phyloP scores from a whole-genome alignment of 2,797 vertebrate genomes.

The Podarcis lilfordi region DNA sequence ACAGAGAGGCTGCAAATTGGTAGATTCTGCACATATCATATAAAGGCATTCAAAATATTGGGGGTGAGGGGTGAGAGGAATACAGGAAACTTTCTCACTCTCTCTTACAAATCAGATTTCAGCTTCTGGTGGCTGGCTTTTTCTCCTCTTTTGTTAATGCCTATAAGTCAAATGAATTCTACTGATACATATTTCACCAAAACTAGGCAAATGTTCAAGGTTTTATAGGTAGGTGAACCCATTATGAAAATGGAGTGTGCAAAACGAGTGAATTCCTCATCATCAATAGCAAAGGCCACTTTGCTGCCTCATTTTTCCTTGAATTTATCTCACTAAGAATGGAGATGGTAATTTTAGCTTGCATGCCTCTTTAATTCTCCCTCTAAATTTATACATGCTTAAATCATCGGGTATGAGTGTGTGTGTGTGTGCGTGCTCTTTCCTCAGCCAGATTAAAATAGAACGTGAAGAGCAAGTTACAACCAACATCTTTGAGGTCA shows the following conservation, averaged over 20 bases:
- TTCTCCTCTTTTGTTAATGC: neutral
- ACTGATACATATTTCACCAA: too few relatives aligned
- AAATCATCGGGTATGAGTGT: constrained; percentile 46
- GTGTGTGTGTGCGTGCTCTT: neutral
- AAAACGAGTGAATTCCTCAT: constrained; percentile 44
- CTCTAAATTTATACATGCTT: constrained; percentile 72
- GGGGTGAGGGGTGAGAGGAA: neutral
- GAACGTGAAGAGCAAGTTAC: constrained; percentile 26
- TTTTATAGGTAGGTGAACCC: constrained; percentile 37
- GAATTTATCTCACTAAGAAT: constrained; percentile 61
- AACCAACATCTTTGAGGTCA: neutral
- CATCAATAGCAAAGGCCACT: constrained; percentile 56
- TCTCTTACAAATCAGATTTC: neutral
- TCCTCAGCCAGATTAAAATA: constrained; percentile 51
- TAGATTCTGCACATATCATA: constrained; percentile 36
- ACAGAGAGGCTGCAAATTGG: neutral
- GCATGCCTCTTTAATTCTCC: constrained; percentile 64
- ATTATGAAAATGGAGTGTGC: constrained; percentile 20
- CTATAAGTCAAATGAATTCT: neutral
- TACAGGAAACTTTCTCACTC: neutral
- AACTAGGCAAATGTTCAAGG: neutral
- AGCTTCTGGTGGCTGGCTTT: neutral
- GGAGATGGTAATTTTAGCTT: constrained; percentile 69
- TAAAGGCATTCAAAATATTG: constrained; percentile 43
- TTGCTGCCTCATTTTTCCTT: constrained; percentile 52